These are phyloP conservation scores for Acronicta leporina DNA, from an alignment of 2,888 invertebrate species.

Conservation along the genomic window DNA sequence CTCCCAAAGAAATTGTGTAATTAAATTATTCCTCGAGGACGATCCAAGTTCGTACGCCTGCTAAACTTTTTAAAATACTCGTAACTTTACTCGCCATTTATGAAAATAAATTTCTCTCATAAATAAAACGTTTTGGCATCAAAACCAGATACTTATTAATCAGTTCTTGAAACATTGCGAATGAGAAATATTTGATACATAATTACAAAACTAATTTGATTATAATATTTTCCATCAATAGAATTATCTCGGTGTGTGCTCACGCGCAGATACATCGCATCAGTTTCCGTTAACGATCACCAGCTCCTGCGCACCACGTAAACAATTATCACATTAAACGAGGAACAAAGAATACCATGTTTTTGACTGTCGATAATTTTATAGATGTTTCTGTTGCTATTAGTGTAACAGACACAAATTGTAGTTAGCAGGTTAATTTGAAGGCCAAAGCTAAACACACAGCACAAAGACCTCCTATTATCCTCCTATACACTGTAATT, in stretches of 20 bases:
- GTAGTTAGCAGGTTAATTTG: conserved; percentile 18
- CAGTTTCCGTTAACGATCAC: conserved; percentile 70
- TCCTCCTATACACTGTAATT: background rate
- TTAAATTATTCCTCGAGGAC: conserved; percentile 30
- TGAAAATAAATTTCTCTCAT: conserved; percentile 10
- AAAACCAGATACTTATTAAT: background rate
- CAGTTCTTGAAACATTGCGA: background rate
- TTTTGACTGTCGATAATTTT: conserved; percentile 62
- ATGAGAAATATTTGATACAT: conserved; percentile 4
- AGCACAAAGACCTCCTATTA: conserved; percentile 14
- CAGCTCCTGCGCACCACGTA: conserved; percentile 64
- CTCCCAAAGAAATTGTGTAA: conserved; percentile 19
- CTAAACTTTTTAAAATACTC: conserved; percentile 29
- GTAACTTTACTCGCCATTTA: conserved; percentile 9
- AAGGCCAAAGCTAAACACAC: conserved; percentile 1
- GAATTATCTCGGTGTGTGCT: conserved; percentile 41
- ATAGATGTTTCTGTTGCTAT: conserved; percentile 40
- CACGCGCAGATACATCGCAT: conserved; percentile 51
- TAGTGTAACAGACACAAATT: conserved; percentile 17
- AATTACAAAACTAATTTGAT: conserved; percentile 20
- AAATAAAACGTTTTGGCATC: conserved; percentile 14
- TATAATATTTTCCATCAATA: conserved; percentile 20
- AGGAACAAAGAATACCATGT: conserved; percentile 74
- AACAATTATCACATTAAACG: conserved; percentile 80
- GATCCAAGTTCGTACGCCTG: conserved; percentile 10